Conservation (phyloP, 2,797 vertebrate species). For the Macropodus opercularis region DNA sequence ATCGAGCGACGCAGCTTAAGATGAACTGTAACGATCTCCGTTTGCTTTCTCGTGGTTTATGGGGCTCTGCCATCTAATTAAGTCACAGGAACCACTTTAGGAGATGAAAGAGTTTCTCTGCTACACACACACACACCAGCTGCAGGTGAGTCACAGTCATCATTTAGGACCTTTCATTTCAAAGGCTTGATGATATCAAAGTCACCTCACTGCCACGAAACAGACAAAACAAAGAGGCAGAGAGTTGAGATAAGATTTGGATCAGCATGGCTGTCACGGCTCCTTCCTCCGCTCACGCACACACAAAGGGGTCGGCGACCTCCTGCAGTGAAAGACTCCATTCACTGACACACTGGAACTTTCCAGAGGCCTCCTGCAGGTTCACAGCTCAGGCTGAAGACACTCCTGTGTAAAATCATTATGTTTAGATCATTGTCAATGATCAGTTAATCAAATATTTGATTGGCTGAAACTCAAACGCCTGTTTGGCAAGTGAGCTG, state of each 20-base stretch:
- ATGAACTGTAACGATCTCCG: no score
- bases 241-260: not conserved
- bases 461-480: no score
- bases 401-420: no score
- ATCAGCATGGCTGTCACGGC: constrained; percentile 37
- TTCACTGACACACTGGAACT: constrained; percentile 78
- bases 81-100: constrained; percentile 55
- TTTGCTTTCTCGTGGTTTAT: constrained; percentile 30
- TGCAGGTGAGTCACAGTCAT: constrained; percentile 38
- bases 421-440: no score
- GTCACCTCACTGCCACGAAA: not conserved
- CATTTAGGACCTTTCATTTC: constrained; percentile 13
- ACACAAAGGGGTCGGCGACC: constrained; percentile 53
- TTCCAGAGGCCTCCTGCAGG: constrained; percentile 56
- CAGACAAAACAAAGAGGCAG: not conserved
- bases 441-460: no score
- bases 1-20: no score
- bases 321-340: constrained; percentile 60
- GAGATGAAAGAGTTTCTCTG: constrained; percentile 53
- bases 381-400: constrained; percentile 5
- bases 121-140: constrained; percentile 30
- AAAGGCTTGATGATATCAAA: constrained; percentile 5
- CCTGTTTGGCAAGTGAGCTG: no score
- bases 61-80: constrained; percentile 59
- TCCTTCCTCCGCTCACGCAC: constrained; percentile 49